phyloP scores from a whole-genome alignment of 2,797 vertebrate species.

The Microcaecilia unicolor region DNA sequence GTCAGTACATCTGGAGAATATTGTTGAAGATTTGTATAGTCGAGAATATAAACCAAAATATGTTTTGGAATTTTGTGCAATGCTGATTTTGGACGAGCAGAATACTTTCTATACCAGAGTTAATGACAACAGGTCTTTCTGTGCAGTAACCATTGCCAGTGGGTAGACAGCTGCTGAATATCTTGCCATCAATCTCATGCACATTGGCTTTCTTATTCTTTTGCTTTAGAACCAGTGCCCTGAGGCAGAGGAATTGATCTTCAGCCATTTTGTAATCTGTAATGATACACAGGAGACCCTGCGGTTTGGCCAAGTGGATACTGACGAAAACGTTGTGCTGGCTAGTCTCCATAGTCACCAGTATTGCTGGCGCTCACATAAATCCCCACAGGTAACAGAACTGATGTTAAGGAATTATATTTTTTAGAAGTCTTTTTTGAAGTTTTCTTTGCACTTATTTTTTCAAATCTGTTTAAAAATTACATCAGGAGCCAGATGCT shows the following conservation, averaged over 20 bases:
- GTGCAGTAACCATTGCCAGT: slow-evolving; percentile 43
- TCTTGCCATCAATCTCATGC: slow-evolving; percentile 48
- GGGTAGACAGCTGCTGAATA: slow-evolving; percentile 45
- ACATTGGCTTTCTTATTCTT: slow-evolving; percentile 45
- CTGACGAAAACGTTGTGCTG: slow-evolving; percentile 91
- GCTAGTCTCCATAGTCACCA: slow-evolving; percentile 88
- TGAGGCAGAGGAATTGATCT: slow-evolving; percentile 83
- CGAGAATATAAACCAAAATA: slow-evolving; percentile 27
- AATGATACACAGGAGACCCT: slow-evolving; percentile 96
- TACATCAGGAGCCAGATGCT: slow-evolving; percentile 13
- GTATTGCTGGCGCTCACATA: slow-evolving; percentile 98
- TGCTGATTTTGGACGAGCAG: slow-evolving; percentile 25
- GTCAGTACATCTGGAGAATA: slow-evolving; percentile 14
- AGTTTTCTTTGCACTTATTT: slow-evolving; percentile 4
- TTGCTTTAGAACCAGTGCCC: slow-evolving; percentile 70
- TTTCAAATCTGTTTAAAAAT: slow-evolving; percentile 12
- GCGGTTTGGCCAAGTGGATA: slow-evolving; percentile 96
- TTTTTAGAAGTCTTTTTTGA: slow-evolving; percentile 7
- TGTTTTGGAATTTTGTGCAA: slow-evolving; percentile 14
- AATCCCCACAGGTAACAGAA: slow-evolving; percentile 74
- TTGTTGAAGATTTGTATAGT: slow-evolving; percentile 28
- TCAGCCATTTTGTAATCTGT: slow-evolving; percentile 96
- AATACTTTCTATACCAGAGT: slow-evolving; percentile 34
- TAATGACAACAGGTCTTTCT: slow-evolving; percentile 41
- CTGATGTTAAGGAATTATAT: slow-evolving; percentile 8